Evolutionary conservation across 2,113 vertebrate species (phyloP), one percentile per base, ranked within the genome.

Genomic region (Prolemur simus): DNA sequence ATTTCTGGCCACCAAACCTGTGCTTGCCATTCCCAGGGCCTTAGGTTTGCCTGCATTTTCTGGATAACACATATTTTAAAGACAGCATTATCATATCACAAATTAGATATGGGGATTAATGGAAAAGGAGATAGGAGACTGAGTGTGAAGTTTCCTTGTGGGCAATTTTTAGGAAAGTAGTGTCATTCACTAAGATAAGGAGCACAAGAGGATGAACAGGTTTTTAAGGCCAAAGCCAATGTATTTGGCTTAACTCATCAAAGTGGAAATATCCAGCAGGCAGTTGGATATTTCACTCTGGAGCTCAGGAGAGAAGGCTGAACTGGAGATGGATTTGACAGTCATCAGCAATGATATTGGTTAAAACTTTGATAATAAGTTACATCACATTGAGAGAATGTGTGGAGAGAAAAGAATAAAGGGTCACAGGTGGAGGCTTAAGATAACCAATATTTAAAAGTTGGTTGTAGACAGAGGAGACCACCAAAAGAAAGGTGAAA

Each of bases 1-100:
- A 81, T 99, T 99, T 0, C 99, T 99, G 0, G 99, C 99, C 11
- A 99, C 99, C 5, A 99, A 97, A 2, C 99, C 99, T 0, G 99
- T 99, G 0, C 99, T 99, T 77, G 99, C 98, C 99, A 99, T 99
- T 23, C 68, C 17, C 4, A 8, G 68, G n/a, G 21, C n/a, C 39
- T 56, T 2, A 11, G 1, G 1, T 4, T 45, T 2, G 6, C 52
- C 3, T 0, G 7, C 0, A 4, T 12, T 27, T 49, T 49, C 45
- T 1, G 47, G 17, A 37, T n/a, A n/a, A 32, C 66, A 34, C 34
- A 23, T 56, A 52, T 78, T 93, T 37, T 58, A 39, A 69, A 68
- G 23, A 87, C 49, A 80, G 17, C 49, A 47, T n/a, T 34, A 63
- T 58, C 66, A 60, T 54, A 39, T 37, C 17, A 84, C 42, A 63